Evolutionary conservation across 1,140 invertebrate species (phyloP).

Genomic region (Oreohelix idahoensis): DNA sequence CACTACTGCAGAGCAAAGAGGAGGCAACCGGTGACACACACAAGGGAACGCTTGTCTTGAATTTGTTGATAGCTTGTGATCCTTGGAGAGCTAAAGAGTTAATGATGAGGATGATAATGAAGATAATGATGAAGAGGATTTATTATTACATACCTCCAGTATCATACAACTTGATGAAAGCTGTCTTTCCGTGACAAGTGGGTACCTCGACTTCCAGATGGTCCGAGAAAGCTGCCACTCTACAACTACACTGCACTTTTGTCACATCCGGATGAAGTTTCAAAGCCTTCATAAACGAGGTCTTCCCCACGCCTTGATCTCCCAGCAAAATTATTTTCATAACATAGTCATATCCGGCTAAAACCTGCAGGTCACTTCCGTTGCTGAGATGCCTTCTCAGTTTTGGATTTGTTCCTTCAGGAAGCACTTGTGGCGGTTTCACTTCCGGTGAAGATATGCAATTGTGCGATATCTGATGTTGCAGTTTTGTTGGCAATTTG

Average conservation of each 20-base stretch:
- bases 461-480: too few relatives aligned
- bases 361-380: neutral
- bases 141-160: slow-evolving; percentile 49
- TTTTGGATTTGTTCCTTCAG: neutral
- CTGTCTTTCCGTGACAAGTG: slow-evolving; percentile 25
- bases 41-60: too few relatives aligned
- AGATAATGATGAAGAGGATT: too few relatives aligned
- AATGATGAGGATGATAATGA: too few relatives aligned
- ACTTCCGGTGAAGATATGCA: too few relatives aligned
- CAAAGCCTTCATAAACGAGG: slow-evolving; percentile 41
- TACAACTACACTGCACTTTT: slow-evolving; percentile 19
- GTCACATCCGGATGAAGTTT: slow-evolving; percentile 27
- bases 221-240: neutral
- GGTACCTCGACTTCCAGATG: slow-evolving; percentile 31
- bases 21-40: too few relatives aligned
- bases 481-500: too few relatives aligned
- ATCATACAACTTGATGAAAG: slow-evolving; percentile 48
- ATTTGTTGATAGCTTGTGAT: too few relatives aligned
- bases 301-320: slow-evolving; percentile 57
- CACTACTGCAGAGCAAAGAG: too few relatives aligned
- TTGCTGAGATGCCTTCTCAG: slow-evolving; percentile 11
- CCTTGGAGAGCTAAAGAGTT: too few relatives aligned
- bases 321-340: slow-evolving; percentile 56
- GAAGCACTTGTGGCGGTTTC: neutral
- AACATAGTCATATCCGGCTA: slow-evolving; percentile 36